phyloP scores from a whole-genome alignment of 2,888 invertebrate genomes.

The Galeopsomyia nigrocyanea region DNA sequence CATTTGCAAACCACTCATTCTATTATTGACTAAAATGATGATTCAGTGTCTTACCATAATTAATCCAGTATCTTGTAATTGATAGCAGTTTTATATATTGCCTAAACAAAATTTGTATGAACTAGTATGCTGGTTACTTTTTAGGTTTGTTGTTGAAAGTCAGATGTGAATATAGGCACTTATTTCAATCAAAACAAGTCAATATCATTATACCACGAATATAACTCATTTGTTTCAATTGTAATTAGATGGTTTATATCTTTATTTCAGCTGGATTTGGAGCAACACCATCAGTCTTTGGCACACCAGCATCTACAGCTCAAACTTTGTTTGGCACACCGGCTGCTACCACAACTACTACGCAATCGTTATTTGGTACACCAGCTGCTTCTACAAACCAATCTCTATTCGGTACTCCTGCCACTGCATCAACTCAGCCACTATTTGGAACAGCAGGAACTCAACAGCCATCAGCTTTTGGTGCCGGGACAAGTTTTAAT shows the following conservation, averaged over 20 bases:
- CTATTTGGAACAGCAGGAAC: too few relatives aligned
- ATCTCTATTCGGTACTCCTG: slow-evolving; percentile 57
- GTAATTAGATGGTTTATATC: slow-evolving; percentile 11
- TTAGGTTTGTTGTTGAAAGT: slow-evolving; percentile 23
- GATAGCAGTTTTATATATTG: not conserved
- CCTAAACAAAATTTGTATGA: slow-evolving; percentile 10
- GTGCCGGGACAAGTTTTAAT: slow-evolving; percentile 65
- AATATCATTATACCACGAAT: not conserved
- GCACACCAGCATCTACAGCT: slow-evolving; percentile 63
- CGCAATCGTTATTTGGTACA: slow-evolving; percentile 67
- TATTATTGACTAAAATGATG: slow-evolving; percentile 2
- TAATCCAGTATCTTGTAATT: not conserved
- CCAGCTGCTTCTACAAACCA: slow-evolving; percentile 65
- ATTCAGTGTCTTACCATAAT: slow-evolving; percentile 21
- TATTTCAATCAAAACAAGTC: too few relatives aligned
- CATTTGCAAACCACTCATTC: not conserved
- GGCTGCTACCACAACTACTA: slow-evolving; percentile 68
- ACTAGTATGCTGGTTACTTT: slow-evolving; percentile 19
- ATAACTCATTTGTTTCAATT: slow-evolving; percentile 5
- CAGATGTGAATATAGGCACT: slow-evolving; percentile 22
- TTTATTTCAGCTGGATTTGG: slow-evolving; percentile 67
- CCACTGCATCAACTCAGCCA: slow-evolving; percentile 64
- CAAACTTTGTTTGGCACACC: slow-evolving; percentile 69
- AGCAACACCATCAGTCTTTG: slow-evolving; percentile 70
- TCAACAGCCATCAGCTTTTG: slow-evolving; percentile 57